These are phyloP conservation scores for Gibbula magus DNA, from an alignment of 2,888 invertebrate species.

Conservation along the genomic window DNA sequence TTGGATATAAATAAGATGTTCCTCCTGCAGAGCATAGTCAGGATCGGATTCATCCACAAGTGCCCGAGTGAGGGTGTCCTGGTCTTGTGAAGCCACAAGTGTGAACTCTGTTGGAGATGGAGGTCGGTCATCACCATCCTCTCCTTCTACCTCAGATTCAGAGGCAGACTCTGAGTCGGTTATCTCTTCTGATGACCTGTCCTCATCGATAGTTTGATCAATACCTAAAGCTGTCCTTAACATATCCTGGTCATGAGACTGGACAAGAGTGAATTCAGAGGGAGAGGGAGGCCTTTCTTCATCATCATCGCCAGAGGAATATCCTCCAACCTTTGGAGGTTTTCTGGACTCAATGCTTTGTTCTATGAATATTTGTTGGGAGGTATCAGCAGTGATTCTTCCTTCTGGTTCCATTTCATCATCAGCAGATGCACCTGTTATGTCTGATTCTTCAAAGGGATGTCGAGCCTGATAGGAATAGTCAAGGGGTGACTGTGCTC, in stretches of 20 bases:
- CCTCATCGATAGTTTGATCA: slow-evolving; percentile 28
- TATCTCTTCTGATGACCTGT: slow-evolving; percentile 21
- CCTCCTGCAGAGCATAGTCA: slow-evolving; percentile 8
- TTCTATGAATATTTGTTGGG: slow-evolving; percentile 71
- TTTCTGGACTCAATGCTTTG: slow-evolving; percentile 39
- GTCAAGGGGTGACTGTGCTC: neutral
- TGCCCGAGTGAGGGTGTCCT: slow-evolving; percentile 60
- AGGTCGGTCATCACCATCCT: slow-evolving; percentile 59
- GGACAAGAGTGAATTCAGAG: slow-evolving; percentile 70
- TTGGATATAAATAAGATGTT: slow-evolving; percentile 17
- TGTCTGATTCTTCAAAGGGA: slow-evolving; percentile 27
- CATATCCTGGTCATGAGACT: slow-evolving; percentile 50
- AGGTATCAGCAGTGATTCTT: slow-evolving; percentile 63
- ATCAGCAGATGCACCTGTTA: slow-evolving; percentile 30
- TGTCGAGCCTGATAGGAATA: neutral
- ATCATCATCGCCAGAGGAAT: slow-evolving; percentile 26
- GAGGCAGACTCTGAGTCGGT: slow-evolving; percentile 24
- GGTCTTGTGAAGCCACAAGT: slow-evolving; percentile 67
- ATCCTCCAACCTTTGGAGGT: slow-evolving; percentile 5
- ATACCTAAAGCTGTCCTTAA: slow-evolving; percentile 39
- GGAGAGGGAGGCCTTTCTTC: slow-evolving; percentile 71
- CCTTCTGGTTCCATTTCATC: slow-evolving; percentile 57
- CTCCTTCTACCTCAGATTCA: slow-evolving; percentile 32
- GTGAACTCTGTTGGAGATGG: slow-evolving; percentile 73
- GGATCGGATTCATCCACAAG: slow-evolving; percentile 37